These are phyloP conservation scores for Schizothorax lantsangensis DNA, from an alignment of 2,797 vertebrate genomes.

Conservation along the genomic window DNA sequence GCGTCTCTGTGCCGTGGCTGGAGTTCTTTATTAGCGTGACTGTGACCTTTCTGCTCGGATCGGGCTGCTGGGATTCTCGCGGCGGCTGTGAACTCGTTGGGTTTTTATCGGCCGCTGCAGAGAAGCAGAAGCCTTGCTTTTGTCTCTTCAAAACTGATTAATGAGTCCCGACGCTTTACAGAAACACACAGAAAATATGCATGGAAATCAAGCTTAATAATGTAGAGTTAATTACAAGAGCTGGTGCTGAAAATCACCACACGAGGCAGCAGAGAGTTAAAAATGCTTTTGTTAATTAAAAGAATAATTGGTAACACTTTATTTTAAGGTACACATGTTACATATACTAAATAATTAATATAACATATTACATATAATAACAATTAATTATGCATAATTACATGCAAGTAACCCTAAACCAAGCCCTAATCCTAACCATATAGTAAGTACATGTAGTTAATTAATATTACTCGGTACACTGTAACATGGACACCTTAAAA, in stretches of 20 bases:
- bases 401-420: no score
- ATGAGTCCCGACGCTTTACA: constrained; percentile 44
- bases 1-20: constrained; percentile 3
- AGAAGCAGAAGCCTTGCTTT: constrained; percentile 22
- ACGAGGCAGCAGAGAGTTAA: constrained; percentile 54
- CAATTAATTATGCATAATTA: no score
- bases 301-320: neutral
- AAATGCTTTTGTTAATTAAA: neutral
- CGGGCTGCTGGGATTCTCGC: constrained; percentile 11
- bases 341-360: no score
- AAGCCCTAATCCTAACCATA: no score
- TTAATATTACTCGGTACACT: no score
- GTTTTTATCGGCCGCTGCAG: constrained; percentile 44
- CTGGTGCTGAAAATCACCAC: constrained; percentile 26
- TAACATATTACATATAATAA: no score
- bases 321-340: neutral
- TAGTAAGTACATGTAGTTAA: no score
- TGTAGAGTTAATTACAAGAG: constrained; percentile 38
- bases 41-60: constrained; percentile 53
- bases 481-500: no score
- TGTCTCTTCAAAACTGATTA: constrained; percentile 46
- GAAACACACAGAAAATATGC: constrained; percentile 45
- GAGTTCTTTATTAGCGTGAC: constrained; percentile 51
- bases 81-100: neutral
- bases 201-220: constrained; percentile 52